Evolutionary conservation across 92 coral and sea anemone species (phyloP).

Genomic region (Umimayanthus kanabou): DNA sequence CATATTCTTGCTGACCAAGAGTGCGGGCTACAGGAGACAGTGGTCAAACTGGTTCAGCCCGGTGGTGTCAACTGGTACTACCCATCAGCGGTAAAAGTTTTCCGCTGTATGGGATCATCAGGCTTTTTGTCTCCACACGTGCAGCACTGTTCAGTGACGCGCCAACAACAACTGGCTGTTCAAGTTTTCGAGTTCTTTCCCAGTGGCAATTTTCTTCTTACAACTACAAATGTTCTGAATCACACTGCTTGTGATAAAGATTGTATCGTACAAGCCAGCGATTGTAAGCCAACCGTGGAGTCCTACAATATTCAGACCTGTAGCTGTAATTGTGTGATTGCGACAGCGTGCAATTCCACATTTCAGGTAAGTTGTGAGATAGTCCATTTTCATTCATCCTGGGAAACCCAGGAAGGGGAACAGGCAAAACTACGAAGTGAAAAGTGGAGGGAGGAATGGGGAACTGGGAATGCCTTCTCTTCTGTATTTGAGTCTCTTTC

Average conservation of each 20-base stretch:
- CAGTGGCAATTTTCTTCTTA: neutral
- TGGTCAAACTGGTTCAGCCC: neutral
- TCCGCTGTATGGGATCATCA: neutral
- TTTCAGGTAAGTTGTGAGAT: neutral
- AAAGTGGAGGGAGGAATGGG: neutral
- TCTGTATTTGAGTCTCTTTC: too few relatives aligned
- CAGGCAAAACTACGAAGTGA: too few relatives aligned
- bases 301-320: neutral
- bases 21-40: neutral
- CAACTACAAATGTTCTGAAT: neutral
- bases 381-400: neutral
- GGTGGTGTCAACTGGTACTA: neutral
- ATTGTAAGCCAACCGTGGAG: neutral
- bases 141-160: neutral
- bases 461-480: neutral
- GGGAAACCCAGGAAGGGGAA: neutral
- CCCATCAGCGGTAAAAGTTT: neutral
- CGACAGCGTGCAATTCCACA: neutral
- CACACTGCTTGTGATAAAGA: neutral
- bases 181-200: neutral
- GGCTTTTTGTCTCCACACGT: neutral
- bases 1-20: neutral
- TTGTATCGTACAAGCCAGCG: neutral
- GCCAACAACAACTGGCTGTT: neutral
- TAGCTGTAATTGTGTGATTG: neutral